A percentile compares a stretch with the other conserved stretches of the same genome.
These are phyloP conservation scores for Diploscapter pachys DNA, from an alignment of 1,140 invertebrate species.

Conservation along the genomic window DNA sequence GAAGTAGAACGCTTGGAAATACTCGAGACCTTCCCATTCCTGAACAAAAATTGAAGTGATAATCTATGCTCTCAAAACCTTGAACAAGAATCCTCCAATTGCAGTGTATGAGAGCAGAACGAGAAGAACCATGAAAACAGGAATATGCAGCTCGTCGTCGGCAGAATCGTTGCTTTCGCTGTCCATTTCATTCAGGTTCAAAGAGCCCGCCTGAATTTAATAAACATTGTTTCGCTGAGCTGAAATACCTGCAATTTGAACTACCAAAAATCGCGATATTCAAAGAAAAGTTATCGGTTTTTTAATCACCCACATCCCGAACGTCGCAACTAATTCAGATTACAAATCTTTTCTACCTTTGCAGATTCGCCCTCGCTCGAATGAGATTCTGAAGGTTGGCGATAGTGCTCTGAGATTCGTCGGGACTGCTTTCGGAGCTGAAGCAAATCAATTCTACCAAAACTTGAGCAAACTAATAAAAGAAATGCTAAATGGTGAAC, in stretches of 20 bases:
- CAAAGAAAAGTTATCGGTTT: background rate
- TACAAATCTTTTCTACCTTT: conserved; percentile 15
- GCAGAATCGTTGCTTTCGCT: conserved; percentile 36
- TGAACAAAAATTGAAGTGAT: conserved; percentile 38
- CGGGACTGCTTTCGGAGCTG: conserved; percentile 52
- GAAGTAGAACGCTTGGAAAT: conserved; percentile 59
- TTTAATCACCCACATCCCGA: background rate
- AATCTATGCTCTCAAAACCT: background rate
- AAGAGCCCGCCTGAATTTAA: conserved; percentile 40
- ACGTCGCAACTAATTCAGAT: too few relatives aligned
- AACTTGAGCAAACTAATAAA: too few relatives aligned
- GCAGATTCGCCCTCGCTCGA: conserved; percentile 32
- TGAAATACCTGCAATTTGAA: too few relatives aligned
- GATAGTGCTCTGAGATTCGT: conserved; percentile 44
- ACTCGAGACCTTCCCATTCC: conserved; percentile 55
- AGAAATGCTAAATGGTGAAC: too few relatives aligned
- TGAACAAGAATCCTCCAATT: conserved; percentile 44
- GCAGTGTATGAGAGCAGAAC: conserved; percentile 56
- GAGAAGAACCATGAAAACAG: conserved; percentile 55
- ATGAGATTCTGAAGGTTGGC: conserved; percentile 43
- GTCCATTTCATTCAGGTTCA: conserved; percentile 55
- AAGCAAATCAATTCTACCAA: conserved; percentile 2
- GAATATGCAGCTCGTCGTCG: conserved; percentile 53
- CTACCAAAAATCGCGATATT: background rate
- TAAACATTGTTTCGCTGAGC: too few relatives aligned